phyloP scores from a whole-genome alignment of 1,140 invertebrate genomes.

The Acyrthosiphon pisum region DNA sequence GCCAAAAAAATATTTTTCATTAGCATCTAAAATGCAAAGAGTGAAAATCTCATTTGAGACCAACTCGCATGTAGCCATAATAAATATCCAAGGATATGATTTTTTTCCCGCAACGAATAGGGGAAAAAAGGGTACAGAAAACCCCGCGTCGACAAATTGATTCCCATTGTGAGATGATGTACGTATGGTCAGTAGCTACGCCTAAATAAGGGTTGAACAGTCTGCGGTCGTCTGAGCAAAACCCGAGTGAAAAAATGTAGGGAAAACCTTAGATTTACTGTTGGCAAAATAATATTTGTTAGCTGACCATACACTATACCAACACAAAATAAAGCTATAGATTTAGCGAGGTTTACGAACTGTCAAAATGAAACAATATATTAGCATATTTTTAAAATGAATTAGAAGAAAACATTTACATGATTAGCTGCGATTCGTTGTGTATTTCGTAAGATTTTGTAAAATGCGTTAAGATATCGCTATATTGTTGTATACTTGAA shows the following conservation, averaged over 20 bases:
- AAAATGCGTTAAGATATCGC: no score
- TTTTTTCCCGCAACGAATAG: background rate
- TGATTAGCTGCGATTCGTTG: background rate
- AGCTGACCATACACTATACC: background rate
- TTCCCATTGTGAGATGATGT: slow-evolving; percentile 33
- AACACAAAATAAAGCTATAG: background rate
- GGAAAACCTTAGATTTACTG: slow-evolving; percentile 20
- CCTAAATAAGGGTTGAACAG: slow-evolving; percentile 6
- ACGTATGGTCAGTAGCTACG: background rate
- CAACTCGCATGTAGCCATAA: background rate
- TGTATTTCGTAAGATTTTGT: no score
- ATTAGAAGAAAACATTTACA: background rate
- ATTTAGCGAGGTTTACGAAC: background rate
- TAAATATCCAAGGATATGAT: background rate
- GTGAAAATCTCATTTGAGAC: slow-evolving; percentile 1
- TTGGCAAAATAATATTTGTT: background rate
- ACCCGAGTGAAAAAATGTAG: background rate
- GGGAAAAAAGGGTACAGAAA: background rate
- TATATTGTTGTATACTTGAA: no score
- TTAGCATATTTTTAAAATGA: background rate
- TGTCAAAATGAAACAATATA: background rate
- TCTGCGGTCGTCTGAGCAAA: slow-evolving; percentile 7
- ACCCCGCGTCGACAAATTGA: slow-evolving; percentile 28
- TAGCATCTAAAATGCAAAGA: slow-evolving; percentile 6
- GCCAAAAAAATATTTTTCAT: background rate